Conservation (phyloP, 64 coral and sea anemone species). For the Montipora capricornis region DNA sequence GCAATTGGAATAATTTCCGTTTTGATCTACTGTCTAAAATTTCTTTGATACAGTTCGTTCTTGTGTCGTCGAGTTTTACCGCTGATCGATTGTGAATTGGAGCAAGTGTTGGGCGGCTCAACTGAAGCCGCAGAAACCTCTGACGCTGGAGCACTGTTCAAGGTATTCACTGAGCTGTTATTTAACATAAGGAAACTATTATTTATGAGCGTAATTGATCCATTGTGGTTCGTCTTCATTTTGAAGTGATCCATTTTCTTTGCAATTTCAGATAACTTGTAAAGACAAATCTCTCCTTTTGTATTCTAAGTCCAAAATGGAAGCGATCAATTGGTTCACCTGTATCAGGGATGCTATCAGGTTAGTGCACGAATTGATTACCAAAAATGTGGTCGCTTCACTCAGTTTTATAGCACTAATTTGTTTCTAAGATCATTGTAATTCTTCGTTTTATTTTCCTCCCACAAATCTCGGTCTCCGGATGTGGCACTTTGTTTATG, state of each 20-base stretch:
- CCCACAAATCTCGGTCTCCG: neutral
- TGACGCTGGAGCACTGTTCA: constrained; percentile 89
- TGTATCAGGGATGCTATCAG: constrained; percentile 77
- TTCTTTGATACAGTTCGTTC: constrained; percentile 72
- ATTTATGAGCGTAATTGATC: no score
- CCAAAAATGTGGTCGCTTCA: no score
- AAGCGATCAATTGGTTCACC: constrained; percentile 70
- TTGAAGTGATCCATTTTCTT: neutral
- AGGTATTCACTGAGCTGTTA: constrained; percentile 50
- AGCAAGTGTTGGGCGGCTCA: constrained; percentile 91
- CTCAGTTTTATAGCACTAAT: neutral
- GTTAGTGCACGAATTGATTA: neutral
- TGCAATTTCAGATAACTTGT: constrained; percentile 70
- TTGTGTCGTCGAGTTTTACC: constrained; percentile 91
- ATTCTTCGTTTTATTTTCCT: neutral
- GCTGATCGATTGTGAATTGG: constrained; percentile 81
- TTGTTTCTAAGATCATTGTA: neutral
- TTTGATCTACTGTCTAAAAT: neutral
- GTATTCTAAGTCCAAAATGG: constrained; percentile 83
- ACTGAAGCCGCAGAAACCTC: constrained; percentile 61
- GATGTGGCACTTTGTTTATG: neutral
- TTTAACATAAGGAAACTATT: neutral
- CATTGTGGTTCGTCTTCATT: neutral
- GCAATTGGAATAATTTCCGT: no score
- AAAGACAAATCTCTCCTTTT: constrained; percentile 86